These are phyloP conservation scores for Cephus pulcher DNA, from an alignment of 2,888 invertebrate species.

Conservation along the genomic window DNA sequence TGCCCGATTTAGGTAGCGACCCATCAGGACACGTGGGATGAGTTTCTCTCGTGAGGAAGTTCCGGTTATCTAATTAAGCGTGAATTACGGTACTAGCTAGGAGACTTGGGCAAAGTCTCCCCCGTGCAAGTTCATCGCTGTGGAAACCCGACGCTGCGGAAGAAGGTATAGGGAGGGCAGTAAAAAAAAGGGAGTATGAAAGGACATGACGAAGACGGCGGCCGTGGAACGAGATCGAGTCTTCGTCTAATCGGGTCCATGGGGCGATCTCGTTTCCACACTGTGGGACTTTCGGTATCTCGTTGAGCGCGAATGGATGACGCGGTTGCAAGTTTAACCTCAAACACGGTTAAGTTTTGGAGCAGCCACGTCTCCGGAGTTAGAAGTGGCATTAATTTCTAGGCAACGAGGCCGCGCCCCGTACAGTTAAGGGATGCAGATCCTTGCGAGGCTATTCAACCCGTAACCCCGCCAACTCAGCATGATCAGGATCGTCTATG, in stretches of 20 bases:
- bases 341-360: conserved; percentile 47
- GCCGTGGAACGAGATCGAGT: background rate
- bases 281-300: conserved; percentile 4
- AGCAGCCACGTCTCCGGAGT: conserved; percentile 51
- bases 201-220: background rate
- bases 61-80: background rate
- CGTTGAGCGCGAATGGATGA: conserved; percentile 49
- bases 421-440: conserved; percentile 18
- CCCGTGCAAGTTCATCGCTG: background rate
- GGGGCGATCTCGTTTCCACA: background rate
- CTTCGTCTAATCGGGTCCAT: background rate
- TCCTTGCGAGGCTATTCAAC: conserved; percentile 8
- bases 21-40: background rate
- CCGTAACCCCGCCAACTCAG: background rate
- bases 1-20: background rate
- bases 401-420: conserved; percentile 27
- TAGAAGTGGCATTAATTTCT: conserved; percentile 54
- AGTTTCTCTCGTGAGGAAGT: background rate
- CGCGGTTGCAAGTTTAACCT: conserved; percentile 41
- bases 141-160: background rate
- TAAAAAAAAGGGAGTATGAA: background rate
- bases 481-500: background rate
- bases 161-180: background rate
- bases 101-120: background rate
- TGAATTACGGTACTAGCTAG: background rate